Evolutionary conservation across 1,140 invertebrate species (phyloP), one percentile per base, ranked within the genome.

Genomic region (Lucilia cuprina): DNA sequence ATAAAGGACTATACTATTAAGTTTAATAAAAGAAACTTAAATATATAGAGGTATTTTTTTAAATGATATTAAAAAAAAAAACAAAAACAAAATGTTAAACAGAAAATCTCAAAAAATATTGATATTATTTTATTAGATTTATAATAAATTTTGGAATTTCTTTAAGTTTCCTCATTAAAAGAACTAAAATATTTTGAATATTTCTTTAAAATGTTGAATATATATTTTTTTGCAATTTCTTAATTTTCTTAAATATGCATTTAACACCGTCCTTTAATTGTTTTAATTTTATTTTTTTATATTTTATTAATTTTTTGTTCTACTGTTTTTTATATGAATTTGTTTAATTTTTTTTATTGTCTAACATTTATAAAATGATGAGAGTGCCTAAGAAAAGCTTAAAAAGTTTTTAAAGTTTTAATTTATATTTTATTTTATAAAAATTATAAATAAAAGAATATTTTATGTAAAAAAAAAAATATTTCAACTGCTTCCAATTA

Each of bases 301-400:
- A 30, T 30, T 30, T 30, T 60, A 60, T 70, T 70, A 25, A 74
- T 34, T 7, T 14, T 75, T 30, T 75, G 1, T 34, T 14, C 13
- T 12, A 17, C 8, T 41, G 47, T 17, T 78, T 75, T 75, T 30
- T 14, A 75, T 13, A 47, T 47, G 14, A 78, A 47, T 77, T 77
- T 35, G 14, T 77, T 35, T 41, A 35, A 77, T 14, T 74, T 41
- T 25, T 41, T 49, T 80, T n/a, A n/a, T 2, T 30, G 8, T 80
- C n/a, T 25, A 78, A 80, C 41, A 50, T 25, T 30, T 30, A 30
- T 30, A 30, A 49, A 80, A 80, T 19, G n/a, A 80, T 19, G n/a
- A 50, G 77, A 80, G 77, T 80, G 77, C 77, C 77, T 80, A 80
- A 80, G 12, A 83, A 65, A 47, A 80, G 77, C 77, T 80, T 77